Conservation (phyloP, 2,797 vertebrate genomes). For the Gobio occitaniae region DNA sequence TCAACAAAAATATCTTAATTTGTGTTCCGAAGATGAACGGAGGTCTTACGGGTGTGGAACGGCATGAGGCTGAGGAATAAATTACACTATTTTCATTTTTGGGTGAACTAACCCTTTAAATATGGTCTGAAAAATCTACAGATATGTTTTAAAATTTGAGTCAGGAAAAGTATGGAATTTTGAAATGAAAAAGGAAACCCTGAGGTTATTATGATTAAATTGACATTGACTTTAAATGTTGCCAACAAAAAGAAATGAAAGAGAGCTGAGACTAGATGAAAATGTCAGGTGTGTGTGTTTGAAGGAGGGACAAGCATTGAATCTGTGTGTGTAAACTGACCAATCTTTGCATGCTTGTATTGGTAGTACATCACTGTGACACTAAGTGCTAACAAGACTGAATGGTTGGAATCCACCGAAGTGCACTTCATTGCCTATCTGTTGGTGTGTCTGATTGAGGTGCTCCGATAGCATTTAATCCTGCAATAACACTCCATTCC, state of each 20-base stretch:
- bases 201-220: background rate
- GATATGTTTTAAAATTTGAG: background rate
- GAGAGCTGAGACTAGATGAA: background rate
- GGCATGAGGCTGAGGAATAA: no score
- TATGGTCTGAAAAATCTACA: background rate
- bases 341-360: constrained; percentile 14
- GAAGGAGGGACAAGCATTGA: background rate
- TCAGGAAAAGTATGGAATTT: background rate
- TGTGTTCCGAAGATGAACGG: no score
- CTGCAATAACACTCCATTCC: constrained; percentile 4
- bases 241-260: constrained; percentile 15
- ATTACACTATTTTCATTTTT: no score
- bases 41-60: no score
- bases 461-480: constrained; percentile 33
- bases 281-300: constrained; percentile 18
- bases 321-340: constrained; percentile 16
- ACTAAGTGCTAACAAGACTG: constrained; percentile 34
- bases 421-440: constrained; percentile 10
- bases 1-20: no score
- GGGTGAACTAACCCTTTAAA: no score
- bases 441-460: constrained; percentile 30
- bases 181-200: background rate
- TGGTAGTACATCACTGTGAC: constrained; percentile 31
- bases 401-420: constrained; percentile 19
- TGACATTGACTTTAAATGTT: background rate